phyloP scores from a whole-genome alignment of 2,797 vertebrate species.

The Centroberyx gerrardi region DNA sequence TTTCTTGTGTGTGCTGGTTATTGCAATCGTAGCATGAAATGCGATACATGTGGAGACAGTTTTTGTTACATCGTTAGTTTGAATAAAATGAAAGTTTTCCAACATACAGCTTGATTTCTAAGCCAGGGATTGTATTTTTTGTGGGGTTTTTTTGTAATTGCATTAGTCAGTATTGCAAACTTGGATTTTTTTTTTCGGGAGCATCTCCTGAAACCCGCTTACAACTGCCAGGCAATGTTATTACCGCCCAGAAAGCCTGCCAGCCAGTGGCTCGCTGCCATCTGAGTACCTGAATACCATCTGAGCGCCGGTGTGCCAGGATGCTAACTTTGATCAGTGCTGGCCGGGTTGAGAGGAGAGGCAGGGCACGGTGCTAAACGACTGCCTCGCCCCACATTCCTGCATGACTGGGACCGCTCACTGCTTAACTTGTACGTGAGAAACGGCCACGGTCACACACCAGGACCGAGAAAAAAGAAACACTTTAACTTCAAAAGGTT shows the following conservation, averaged over 20 bases:
- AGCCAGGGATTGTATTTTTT: not conserved
- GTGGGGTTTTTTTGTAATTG: not conserved
- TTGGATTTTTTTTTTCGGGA: conserved; percentile 3
- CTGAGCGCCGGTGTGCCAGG: conserved; percentile 38
- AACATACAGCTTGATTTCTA: not conserved
- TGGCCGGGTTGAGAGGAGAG: conserved; percentile 22
- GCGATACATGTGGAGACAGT: not conserved
- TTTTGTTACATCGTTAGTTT: conserved; percentile 5
- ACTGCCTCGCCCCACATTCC: conserved; percentile 41
- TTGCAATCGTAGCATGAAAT: not conserved
- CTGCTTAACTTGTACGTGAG: conserved; percentile 13
- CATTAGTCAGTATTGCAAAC: not conserved
- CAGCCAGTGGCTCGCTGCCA: conserved; percentile 38
- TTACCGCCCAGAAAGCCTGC: conserved; percentile 25
- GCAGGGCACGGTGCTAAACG: conserved; percentile 34
- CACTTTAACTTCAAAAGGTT: not conserved
- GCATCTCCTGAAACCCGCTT: conserved; percentile 29
- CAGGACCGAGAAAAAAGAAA: not conserved
- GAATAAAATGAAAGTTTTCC: not conserved
- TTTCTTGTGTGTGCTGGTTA: not conserved
- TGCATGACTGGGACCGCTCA: conserved; percentile 11
- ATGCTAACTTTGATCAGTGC: conserved; percentile 40
- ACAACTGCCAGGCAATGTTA: conserved; percentile 36
- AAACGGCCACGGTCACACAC: not conserved
- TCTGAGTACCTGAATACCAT: conserved; percentile 41